Evolutionary conservation across 2,113 vertebrate genomes (phyloP).

Genomic region (Psilopsiagon aurifrons): DNA sequence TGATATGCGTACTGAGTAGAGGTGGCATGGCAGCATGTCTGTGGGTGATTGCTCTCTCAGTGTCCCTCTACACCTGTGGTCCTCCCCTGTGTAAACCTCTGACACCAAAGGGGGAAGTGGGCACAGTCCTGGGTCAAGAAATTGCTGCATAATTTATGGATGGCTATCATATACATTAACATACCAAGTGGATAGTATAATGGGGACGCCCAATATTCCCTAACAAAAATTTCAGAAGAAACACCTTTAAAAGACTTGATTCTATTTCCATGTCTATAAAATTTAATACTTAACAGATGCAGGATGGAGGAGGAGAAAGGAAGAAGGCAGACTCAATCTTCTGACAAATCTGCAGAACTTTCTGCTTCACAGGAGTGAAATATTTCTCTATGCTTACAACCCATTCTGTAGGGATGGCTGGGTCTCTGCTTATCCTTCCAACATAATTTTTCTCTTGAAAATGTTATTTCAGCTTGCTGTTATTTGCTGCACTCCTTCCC

Average conservation of each 20-base stretch:
- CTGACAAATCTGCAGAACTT: neutral
- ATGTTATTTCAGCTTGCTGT: conserved; percentile 6
- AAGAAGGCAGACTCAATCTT: neutral
- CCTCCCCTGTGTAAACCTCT: neutral
- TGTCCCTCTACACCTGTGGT: neutral
- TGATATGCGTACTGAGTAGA: neutral
- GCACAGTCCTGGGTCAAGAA: neutral
- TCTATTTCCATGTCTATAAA: neutral
- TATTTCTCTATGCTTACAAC: neutral
- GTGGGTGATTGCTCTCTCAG: neutral
- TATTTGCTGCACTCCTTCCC: neutral
- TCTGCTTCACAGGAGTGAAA: neutral
- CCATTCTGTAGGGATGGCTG: neutral
- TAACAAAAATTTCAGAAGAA: neutral
- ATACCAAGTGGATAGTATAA: neutral
- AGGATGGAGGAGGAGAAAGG: neutral
- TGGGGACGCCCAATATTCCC: neutral
- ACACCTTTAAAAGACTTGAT: neutral
- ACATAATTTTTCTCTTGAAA: neutral
- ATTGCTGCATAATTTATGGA: neutral
- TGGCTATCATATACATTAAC: neutral
- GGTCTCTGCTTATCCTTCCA: neutral
- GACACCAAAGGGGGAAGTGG: neutral
- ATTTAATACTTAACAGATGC: neutral
- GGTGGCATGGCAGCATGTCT: neutral